These are phyloP conservation scores for Penaeus japonicus DNA, from an alignment of 1,140 invertebrate species.

Conservation along the genomic window DNA sequence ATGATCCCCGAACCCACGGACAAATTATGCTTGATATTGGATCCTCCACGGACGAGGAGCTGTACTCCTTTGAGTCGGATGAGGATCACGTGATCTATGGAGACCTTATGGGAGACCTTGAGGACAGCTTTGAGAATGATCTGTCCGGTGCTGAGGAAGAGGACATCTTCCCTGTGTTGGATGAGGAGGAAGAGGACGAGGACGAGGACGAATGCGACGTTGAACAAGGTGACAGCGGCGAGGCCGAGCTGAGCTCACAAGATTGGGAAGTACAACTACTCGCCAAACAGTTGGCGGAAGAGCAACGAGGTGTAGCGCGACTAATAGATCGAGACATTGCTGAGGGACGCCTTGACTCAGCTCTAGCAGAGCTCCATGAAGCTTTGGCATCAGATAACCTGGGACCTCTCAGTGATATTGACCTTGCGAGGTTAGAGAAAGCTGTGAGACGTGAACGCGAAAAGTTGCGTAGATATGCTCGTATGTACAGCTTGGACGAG, in stretches of 20 bases:
- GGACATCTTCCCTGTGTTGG: conserved; percentile 14
- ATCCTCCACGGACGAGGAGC: conserved; percentile 57
- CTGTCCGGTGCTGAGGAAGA: conserved; percentile 1
- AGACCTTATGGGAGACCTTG: conserved; percentile 50
- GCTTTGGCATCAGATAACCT: conserved; percentile 57
- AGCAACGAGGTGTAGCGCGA: conserved; percentile 55
- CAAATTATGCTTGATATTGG: conserved; percentile 42
- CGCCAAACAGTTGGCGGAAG: conserved; percentile 74
- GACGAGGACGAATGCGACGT: conserved; percentile 37
- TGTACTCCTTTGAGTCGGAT: conserved; percentile 55
- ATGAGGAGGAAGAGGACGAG: conserved; percentile 62
- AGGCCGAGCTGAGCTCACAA: conserved; percentile 66
- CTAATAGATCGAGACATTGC: conserved; percentile 56
- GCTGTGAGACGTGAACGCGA: conserved; percentile 51
- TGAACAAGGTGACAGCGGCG: conserved; percentile 50
- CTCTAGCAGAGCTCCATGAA: conserved; percentile 56
- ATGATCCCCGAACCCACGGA: background rate
- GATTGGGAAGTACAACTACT: conserved; percentile 83
- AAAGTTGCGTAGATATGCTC: conserved; percentile 48
- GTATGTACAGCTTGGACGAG: conserved; percentile 57
- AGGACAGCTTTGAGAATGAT: conserved; percentile 29
- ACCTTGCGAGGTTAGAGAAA: conserved; percentile 51
- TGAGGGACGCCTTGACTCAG: conserved; percentile 46
- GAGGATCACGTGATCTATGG: conserved; percentile 57
- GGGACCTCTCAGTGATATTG: conserved; percentile 47